Conservation (phyloP, 2,113 vertebrate species). For the Galeopterus variegatus region DNA sequence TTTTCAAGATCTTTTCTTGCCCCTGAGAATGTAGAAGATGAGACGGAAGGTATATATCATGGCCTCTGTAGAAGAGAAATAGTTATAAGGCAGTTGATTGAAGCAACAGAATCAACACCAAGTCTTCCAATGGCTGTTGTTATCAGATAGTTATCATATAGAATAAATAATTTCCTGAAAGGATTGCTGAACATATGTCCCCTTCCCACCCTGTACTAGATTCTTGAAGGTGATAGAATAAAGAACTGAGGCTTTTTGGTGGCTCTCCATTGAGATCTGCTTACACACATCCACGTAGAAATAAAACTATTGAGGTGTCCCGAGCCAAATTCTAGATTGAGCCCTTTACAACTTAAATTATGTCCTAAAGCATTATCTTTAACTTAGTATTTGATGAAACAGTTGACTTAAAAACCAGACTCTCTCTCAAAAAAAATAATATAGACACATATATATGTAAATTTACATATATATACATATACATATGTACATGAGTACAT, state of each 20-base stretch:
- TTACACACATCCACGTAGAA: neutral
- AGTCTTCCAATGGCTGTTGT: neutral
- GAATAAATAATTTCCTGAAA: neutral
- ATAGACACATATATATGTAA: neutral
- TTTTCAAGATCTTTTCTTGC: neutral
- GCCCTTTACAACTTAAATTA: neutral
- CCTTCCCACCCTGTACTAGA: neutral
- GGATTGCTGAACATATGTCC: neutral
- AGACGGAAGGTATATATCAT: neutral
- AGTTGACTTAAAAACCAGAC: conserved; percentile 4
- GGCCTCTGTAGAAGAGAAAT: too few species aligned
- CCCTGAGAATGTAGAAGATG: neutral
- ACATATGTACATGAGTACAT: neutral
- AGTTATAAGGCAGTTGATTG: neutral
- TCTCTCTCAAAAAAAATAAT: neutral
- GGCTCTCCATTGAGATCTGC: neutral
- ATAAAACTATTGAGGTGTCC: neutral
- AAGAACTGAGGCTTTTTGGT: neutral
- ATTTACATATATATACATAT: neutral
- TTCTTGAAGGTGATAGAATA: neutral
- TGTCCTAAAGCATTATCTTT: neutral
- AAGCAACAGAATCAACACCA: neutral
- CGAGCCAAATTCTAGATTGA: conserved; percentile 2
- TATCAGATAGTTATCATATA: neutral
- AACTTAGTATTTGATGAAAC: neutral